Evolutionary conservation across 2,797 vertebrate species (phyloP).

Genomic region (Pantherophis vulpinus): DNA sequence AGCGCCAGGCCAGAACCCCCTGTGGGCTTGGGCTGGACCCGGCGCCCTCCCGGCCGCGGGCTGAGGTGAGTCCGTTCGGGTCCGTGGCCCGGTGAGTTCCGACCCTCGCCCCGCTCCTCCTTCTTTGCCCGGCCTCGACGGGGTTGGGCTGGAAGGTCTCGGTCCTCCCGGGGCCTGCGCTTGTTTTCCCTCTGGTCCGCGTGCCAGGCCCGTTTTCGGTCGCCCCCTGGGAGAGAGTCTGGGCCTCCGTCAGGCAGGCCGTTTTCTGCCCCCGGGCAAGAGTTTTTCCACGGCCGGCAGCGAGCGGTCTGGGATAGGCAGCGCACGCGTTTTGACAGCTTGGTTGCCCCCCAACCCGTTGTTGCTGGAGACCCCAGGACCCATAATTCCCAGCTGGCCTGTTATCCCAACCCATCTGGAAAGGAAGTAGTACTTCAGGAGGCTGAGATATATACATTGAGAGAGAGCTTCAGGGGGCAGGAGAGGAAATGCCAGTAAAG

Average conservation of each 20-base stretch:
- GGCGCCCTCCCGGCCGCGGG: neutral
- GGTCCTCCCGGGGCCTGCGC: neutral
- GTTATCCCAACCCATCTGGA: neutral
- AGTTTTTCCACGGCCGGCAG: neutral
- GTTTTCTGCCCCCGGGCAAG: no score
- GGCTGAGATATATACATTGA: neutral
- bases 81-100: neutral
- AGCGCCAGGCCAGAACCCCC: neutral
- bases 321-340: neutral
- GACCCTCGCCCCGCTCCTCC: no score
- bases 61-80: slow-evolving; percentile 10
- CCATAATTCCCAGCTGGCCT: neutral
- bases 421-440: neutral
- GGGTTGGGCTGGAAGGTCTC: neutral
- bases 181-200: neutral
- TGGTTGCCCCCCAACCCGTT: neutral
- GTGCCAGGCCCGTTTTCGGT: neutral
- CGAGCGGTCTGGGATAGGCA: neutral
- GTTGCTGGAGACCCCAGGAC: neutral
- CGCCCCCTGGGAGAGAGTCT: neutral
- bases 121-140: no score
- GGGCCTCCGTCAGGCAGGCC: neutral
- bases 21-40: slow-evolving; percentile 18
- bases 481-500: neutral
- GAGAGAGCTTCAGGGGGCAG: neutral